These are phyloP conservation scores for Epistrophe grossulariae DNA, from an alignment of 2,888 invertebrate species.

Conservation along the genomic window DNA sequence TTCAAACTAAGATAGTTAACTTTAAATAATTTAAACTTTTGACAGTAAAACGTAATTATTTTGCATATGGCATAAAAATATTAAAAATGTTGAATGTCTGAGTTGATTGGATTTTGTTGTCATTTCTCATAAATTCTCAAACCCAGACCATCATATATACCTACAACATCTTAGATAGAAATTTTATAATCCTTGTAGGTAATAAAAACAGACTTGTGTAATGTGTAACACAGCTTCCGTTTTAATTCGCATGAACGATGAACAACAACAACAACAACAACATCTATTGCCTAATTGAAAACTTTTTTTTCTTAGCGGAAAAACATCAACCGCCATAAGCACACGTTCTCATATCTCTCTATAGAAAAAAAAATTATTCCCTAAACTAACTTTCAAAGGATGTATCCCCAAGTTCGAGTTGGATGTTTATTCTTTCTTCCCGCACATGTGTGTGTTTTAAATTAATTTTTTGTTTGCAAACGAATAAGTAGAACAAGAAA, in stretches of 20 bases:
- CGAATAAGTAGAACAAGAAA: slow-evolving; percentile 63
- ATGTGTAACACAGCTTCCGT: neutral
- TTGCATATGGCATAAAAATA: too few relatives aligned
- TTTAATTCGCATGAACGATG: slow-evolving; percentile 8
- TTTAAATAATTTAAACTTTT: too few relatives aligned
- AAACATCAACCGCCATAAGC: slow-evolving; percentile 54
- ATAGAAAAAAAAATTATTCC: slow-evolving; percentile 13
- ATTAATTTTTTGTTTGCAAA: slow-evolving; percentile 75
- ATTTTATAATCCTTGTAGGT: slow-evolving; percentile 27
- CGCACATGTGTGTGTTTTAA: slow-evolving; percentile 75
- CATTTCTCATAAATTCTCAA: neutral
- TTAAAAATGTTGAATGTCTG: neutral
- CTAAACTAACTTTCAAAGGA: slow-evolving; percentile 66
- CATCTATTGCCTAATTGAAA: slow-evolving; percentile 74
- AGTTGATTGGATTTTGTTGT: neutral
- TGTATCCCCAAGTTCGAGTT: slow-evolving; percentile 62
- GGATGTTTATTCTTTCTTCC: slow-evolving; percentile 71
- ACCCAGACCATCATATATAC: neutral
- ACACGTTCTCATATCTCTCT: slow-evolving; percentile 34
- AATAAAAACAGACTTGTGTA: slow-evolving; percentile 15
- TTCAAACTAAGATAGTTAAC: too few relatives aligned
- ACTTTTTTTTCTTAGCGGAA: slow-evolving; percentile 50
- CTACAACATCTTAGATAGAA: neutral
- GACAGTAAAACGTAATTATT: too few relatives aligned
- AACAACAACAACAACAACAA: slow-evolving; percentile 52